Evolutionary conservation across 2,113 vertebrate species (phyloP), one percentile per base, ranked within the genome.

Genomic region (Myxocyprinus asiaticus): DNA sequence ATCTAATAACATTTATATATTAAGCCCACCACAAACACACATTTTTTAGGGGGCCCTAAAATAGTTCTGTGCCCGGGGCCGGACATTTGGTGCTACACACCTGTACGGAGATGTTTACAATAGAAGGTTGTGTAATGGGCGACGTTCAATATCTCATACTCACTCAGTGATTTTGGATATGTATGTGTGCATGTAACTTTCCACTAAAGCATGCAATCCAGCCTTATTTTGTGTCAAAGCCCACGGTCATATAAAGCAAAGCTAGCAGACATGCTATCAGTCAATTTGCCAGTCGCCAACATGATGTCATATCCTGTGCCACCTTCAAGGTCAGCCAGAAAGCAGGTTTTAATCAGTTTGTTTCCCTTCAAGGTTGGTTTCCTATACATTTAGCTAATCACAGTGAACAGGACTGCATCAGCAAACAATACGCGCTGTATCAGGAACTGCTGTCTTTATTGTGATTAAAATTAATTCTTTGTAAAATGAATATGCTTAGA

Each of bases 281-380:
- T 65, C 70, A 58, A 78, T 82, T 43, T 44, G 56, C 47, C n/a
- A 62, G 67, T 63, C 0, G 12, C 67, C 11, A 22, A 10, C 17
- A 15, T 75, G 76, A 79, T 75, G 64, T 79, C 81, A 79, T 45
- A 68, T 68, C 64, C 79, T 51, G 47, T 62, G 64, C 9, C 69
- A 62, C 44, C 68, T 48, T 70, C 62, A 56, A 63, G 69, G 77
- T 79, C 68, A 50, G 63, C 33, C 80, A 65, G 62, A 22, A 47
- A 17, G 4, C 56, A 56, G 22, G 69, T 58, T 72, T 79, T 9
- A 70, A 71, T 56, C 47, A 10, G 50, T 58, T 71, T 66, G 44
- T 47, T 72, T 22, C 58, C 11, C 5, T 3, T 50, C 68, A 78
- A 66, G 17, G 61, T 66, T 58, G 33, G 42, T 17, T 72, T 14